phyloP scores from a whole-genome alignment of 1,140 invertebrate genomes.

The Triops longicaudatus region DNA sequence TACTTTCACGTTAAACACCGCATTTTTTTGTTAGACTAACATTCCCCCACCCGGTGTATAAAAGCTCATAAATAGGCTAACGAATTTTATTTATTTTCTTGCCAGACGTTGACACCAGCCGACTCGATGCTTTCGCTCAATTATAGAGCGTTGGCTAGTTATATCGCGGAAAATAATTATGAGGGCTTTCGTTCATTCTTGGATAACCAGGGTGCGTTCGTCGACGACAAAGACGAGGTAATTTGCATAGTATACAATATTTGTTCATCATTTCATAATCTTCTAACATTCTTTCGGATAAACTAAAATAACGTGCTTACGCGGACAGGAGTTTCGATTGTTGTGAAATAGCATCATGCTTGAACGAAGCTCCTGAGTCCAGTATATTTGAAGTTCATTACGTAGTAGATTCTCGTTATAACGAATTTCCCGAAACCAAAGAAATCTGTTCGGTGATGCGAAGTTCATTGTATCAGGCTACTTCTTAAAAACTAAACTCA shows the following conservation, averaged over 20 bases:
- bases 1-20: neutral
- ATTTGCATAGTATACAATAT: conserved; percentile 32
- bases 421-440: too few species aligned
- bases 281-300: too few species aligned
- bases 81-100: neutral
- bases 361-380: too few species aligned
- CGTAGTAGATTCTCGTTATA: too few species aligned
- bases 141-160: conserved; percentile 65
- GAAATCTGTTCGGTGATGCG: too few species aligned
- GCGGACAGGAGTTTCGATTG: too few species aligned
- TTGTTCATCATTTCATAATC: conserved; percentile 18
- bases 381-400: too few species aligned
- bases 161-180: conserved; percentile 70
- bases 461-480: too few species aligned
- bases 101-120: conserved; percentile 43
- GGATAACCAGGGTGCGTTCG: conserved; percentile 64
- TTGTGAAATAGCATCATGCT: too few species aligned
- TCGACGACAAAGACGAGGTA: conserved; percentile 88
- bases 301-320: conserved; percentile 24
- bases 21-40: neutral
- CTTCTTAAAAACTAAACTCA: too few species aligned
- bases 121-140: conserved; percentile 84
- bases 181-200: conserved; percentile 67
- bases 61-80: neutral
- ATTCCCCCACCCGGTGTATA: neutral